A percentile compares a stretch with the other conserved stretches of the same genome.
Conservation (phyloP, 2,797 vertebrate species). For the Pogoniulus pusillus region DNA sequence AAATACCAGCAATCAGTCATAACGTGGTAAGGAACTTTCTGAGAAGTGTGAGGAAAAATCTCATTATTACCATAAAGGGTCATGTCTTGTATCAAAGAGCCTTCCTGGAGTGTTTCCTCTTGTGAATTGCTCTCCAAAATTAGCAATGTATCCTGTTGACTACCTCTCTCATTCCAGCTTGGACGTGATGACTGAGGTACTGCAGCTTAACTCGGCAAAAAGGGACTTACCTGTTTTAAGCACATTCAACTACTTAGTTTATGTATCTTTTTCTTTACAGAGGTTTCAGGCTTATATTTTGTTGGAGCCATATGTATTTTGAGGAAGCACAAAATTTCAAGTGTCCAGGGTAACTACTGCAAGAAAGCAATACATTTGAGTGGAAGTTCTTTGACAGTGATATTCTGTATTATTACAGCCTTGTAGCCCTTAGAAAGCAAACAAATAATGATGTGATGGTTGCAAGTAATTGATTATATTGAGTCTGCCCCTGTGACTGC, state of each 20-base stretch:
- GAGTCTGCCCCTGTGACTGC: neutral
- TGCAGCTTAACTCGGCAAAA: neutral
- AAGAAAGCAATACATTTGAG: neutral
- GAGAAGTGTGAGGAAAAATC: neutral
- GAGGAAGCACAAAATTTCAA: neutral
- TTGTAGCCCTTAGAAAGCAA: neutral
- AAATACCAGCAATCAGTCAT: neutral
- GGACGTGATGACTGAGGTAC: neutral
- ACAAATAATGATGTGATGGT: neutral
- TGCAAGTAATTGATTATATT: neutral
- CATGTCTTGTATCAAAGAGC: neutral
- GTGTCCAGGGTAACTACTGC: neutral
- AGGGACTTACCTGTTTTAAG: neutral
- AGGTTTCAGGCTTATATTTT: neutral
- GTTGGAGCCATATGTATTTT: neutral
- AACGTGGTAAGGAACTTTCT: neutral
- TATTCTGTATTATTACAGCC: neutral
- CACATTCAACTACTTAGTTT: neutral
- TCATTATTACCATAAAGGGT: neutral
- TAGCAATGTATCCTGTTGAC: neutral
- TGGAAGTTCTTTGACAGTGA: neutral
- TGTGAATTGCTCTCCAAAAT: neutral
- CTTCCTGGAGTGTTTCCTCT: neutral
- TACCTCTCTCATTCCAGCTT: conserved; percentile 16
- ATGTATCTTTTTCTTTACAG: neutral